phyloP scores from a whole-genome alignment of 2,113 vertebrate genomes.

The Leuciscus idus region DNA sequence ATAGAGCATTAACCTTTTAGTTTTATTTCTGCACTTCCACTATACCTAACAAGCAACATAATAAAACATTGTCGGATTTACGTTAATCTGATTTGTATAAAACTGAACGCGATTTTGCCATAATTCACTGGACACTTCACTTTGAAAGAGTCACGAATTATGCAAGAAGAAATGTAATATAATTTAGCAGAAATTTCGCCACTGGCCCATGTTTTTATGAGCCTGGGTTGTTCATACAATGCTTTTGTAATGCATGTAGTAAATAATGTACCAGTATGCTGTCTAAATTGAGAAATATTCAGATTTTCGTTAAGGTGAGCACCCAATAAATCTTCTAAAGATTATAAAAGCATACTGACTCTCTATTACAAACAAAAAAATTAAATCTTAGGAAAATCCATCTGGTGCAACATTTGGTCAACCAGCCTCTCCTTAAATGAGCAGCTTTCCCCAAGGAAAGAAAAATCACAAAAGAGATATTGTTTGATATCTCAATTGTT shows the following conservation, averaged over 20 bases:
- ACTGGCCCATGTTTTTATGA: not conserved
- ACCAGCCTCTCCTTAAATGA: constrained; percentile 25
- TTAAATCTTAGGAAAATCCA: constrained; percentile 2
- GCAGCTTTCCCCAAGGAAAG: not conserved
- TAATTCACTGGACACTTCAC: not conserved
- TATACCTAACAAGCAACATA: not conserved
- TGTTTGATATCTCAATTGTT: not conserved
- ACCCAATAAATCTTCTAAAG: not conserved
- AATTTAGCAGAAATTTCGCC: not conserved
- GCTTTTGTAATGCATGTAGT: not conserved
- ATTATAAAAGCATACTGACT: constrained; percentile 13
- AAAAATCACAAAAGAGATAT: not conserved
- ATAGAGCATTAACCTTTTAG: not conserved
- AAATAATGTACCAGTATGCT: not conserved
- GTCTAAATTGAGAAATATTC: not conserved
- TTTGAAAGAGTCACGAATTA: not conserved
- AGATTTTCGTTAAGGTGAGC: not conserved
- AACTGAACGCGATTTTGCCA: not conserved
- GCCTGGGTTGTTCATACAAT: not conserved
- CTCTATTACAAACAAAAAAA: not conserved
- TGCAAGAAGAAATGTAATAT: not conserved
- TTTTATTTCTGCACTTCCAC: not conserved
- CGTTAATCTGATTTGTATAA: not conserved
- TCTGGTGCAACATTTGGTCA: constrained; percentile 41
- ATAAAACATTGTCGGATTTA: not conserved